A percentile compares a stretch with the other conserved stretches of the same genome.
phyloP scores from a whole-genome alignment of 1,140 invertebrate genomes.

The Drosophila sp. region DNA sequence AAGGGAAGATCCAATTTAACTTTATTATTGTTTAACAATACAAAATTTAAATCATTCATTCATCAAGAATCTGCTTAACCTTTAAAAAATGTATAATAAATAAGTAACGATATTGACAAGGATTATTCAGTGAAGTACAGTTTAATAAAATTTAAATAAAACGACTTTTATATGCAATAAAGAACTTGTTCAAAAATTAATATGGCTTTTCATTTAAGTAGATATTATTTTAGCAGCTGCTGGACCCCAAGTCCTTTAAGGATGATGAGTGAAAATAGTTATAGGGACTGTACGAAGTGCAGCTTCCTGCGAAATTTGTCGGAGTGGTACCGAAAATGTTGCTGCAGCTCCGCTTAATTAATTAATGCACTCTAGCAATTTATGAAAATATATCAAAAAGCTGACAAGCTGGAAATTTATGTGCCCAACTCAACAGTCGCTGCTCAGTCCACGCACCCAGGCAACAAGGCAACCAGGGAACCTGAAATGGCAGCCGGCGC shows the following conservation, averaged over 20 bases:
- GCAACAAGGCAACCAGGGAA: too few species aligned
- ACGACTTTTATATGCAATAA: too few species aligned
- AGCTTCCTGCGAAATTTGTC: constrained; percentile 1
- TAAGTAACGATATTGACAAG: too few species aligned
- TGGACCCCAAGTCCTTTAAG: background rate
- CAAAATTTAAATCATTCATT: too few species aligned
- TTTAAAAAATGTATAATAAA: too few species aligned
- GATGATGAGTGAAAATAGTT: background rate
- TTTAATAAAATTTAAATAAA: too few species aligned
- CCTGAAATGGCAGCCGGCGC: constrained; percentile 60
- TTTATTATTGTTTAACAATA: too few species aligned
- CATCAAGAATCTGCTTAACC: too few species aligned
- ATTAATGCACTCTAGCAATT: constrained; percentile 83
- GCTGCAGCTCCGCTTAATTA: constrained; percentile 65
- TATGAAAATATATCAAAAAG: constrained; percentile 84
- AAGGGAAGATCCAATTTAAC: too few species aligned
- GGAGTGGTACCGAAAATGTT: constrained; percentile 48
- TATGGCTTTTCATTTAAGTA: too few species aligned
- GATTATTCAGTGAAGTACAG: too few species aligned
- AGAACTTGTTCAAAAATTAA: background rate
- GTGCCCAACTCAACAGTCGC: constrained; percentile 53
- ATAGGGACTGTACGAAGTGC: background rate
- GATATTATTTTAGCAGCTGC: background rate
- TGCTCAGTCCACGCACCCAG: constrained; percentile 40
- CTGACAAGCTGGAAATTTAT: constrained; percentile 83